These are phyloP conservation scores for Lissonota sp. DNA, from an alignment of 2,888 invertebrate species.

Conservation along the genomic window DNA sequence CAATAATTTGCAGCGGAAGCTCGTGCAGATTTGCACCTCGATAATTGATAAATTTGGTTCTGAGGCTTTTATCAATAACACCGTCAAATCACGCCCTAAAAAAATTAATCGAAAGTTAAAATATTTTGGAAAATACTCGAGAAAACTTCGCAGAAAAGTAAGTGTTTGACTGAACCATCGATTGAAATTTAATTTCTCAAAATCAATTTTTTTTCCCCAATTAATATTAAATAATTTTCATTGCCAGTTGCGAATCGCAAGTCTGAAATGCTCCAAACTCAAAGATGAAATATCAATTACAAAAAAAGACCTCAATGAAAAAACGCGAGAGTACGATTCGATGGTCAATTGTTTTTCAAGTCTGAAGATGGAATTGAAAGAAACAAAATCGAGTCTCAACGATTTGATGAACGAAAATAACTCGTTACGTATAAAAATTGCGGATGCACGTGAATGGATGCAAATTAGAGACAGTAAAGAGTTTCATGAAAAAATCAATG, in stretches of 20 bases:
- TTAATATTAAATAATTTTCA: neutral
- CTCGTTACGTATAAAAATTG: conserved; percentile 69
- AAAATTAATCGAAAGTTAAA: conserved; percentile 51
- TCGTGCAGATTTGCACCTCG: conserved; percentile 69
- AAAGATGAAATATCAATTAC: conserved; percentile 64
- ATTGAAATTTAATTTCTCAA: neutral
- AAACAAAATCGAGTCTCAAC: conserved; percentile 68
- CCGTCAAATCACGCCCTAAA: neutral
- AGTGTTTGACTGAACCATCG: neutral
- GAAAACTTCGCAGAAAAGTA: conserved; percentile 69
- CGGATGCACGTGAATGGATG: conserved; percentile 70
- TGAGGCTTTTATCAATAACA: conserved; percentile 27
- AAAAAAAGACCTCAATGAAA: conserved; percentile 61
- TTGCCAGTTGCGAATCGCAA: conserved; percentile 65
- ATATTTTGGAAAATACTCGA: conserved; percentile 62
- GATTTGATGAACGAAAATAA: conserved; percentile 71
- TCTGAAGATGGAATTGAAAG: conserved; percentile 69
- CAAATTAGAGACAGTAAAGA: conserved; percentile 65
- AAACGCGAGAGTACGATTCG: conserved; percentile 65
- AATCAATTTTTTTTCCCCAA: neutral
- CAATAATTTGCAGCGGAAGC: conserved; percentile 68
- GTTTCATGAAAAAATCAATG: conserved; percentile 66
- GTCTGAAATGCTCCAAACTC: conserved; percentile 63
- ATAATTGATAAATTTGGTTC: conserved; percentile 70
- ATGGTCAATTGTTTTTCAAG: conserved; percentile 64